Evolutionary conservation across 2,888 invertebrate genomes (phyloP), one percentile per base, ranked within the genome.

Genomic region (Lordiphosa fenestrarum): DNA sequence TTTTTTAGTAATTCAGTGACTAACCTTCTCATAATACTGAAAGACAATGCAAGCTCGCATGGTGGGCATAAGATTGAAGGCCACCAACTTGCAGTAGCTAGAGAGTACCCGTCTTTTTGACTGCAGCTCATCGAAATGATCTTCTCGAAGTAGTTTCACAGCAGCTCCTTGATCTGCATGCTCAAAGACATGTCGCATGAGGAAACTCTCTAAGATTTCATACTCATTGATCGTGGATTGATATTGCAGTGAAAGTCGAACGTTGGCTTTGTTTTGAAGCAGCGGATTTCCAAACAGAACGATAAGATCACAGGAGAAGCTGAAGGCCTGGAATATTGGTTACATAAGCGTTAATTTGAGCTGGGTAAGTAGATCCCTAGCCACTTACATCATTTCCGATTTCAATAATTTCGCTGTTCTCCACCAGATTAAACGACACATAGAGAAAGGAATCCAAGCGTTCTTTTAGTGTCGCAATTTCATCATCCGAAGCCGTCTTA

Each of bases 31-130:
- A 47, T 73, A 78, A 5, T 53, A 60, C 50, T 75, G 71, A 1
- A 64, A 40, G 1, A 66, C 42, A 4, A 44, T 13, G 4, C 52
- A 56, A 5, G 66, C 51, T 3, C 73, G 58, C 77, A 78, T 78
- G n/a, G 53, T 46, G 10, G 66, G 65, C 39, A 78, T 47, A 21
- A 71, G 42, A 33, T 73, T 71, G 3, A 66, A 48, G 12, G 62
- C 55, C 3, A 62, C 21, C n/a, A 78, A 42, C 21, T 78, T 78
- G 3, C 69, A 53, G 38, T 82, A 78, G 21, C 65, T 47, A n/a
- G 42, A 4, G 12, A 78, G 54, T 1, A 71, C 36, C 9, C 50
- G 46, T 0, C 80, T 75, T 13, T 51, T 69, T 19, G 13, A 36
- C 10, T 62, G 56, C n/a, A 71, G 41, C 7, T 39, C 15, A 0